Evolutionary conservation across 2,888 invertebrate genomes (phyloP).

Genomic region (Cataglyphis albicans): DNA sequence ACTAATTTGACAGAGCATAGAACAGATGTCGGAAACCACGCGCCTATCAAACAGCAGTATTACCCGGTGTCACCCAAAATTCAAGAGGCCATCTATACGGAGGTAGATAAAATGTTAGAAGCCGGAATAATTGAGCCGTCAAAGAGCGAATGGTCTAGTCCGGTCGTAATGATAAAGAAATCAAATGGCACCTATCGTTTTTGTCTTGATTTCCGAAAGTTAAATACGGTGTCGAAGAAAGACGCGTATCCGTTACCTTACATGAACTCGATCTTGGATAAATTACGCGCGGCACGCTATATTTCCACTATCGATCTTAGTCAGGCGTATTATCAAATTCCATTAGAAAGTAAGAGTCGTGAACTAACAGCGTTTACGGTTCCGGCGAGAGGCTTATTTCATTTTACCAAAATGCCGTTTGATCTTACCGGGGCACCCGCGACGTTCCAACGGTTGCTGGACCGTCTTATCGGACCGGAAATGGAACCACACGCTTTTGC

Average conservation of each 20-base stretch:
- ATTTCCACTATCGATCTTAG: neutral
- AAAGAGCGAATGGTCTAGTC: neutral
- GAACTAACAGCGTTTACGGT: neutral
- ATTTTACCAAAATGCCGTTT: neutral
- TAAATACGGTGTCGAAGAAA: neutral
- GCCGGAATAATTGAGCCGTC: neutral
- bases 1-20: no score
- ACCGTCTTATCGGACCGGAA: neutral
- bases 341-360: neutral
- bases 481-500: neutral
- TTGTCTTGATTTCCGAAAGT: neutral
- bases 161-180: neutral
- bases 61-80: no score
- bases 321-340: neutral
- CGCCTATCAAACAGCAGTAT: no score
- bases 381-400: neutral
- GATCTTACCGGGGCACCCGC: neutral
- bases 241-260: neutral
- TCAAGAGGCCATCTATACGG: no score
- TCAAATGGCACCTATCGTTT: neutral
- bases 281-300: neutral
- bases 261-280: neutral
- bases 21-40: no score
- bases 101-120: neutral
- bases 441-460: neutral